These are phyloP conservation scores for Phrynocephalus forsythii DNA, from an alignment of 2,797 vertebrate genomes.

Conservation along the genomic window DNA sequence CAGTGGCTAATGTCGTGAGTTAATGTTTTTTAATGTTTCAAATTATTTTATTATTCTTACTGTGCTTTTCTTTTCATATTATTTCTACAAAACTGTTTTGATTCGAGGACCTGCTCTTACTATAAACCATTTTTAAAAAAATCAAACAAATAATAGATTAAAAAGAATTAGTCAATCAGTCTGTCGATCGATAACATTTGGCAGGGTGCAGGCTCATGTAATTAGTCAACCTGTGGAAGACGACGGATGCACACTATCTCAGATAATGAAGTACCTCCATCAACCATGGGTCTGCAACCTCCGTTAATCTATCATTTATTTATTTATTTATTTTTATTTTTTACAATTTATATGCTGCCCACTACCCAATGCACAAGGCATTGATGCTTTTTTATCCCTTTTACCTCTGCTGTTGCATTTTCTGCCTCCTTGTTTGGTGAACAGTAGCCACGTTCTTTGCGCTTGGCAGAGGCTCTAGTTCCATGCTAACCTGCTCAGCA, in stretches of 20 bases:
- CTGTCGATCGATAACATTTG: neutral
- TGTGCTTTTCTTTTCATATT: neutral
- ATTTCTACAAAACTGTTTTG: neutral
- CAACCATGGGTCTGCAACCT: neutral
- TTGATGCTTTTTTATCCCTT: conserved; percentile 15
- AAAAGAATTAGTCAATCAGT: neutral
- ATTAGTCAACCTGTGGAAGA: neutral
- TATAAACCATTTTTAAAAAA: neutral
- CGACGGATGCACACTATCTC: neutral
- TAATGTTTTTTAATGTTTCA: neutral
- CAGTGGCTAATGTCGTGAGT: neutral
- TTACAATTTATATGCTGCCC: no score
- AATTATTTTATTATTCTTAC: no score
- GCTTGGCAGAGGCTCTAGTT: conserved; percentile 86
- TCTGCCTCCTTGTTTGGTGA: conserved; percentile 89
- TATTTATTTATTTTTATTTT: neutral
- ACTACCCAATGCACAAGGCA: neutral
- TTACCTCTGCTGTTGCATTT: conserved; percentile 81
- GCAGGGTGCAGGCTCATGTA: neutral
- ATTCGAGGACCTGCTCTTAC: no score
- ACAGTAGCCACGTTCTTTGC: conserved; percentile 80
- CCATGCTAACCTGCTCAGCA: conserved; percentile 86
- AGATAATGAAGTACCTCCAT: neutral
- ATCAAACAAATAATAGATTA: neutral
- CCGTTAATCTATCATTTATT: conserved; percentile 7